Evolutionary conservation across 1,140 invertebrate species (phyloP).

Genomic region (Tetramorium simillimum): DNA sequence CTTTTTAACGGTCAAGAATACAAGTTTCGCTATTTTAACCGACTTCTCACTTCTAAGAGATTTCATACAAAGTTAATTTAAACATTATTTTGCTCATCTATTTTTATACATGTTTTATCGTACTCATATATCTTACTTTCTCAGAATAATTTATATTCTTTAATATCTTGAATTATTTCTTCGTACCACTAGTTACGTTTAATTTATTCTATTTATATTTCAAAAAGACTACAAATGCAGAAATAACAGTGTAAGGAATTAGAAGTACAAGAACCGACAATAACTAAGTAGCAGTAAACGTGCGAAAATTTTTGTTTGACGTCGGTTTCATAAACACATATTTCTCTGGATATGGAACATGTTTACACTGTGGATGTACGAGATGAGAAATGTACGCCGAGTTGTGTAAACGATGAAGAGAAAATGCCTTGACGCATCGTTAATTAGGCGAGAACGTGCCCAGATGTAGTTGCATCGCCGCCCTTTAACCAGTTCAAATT

Average conservation of each 20-base stretch:
- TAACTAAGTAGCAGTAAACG: background rate
- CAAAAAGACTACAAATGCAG: background rate
- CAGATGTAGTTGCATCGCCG: background rate
- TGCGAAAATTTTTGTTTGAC: background rate
- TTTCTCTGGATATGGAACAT: background rate
- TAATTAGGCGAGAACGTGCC: slow-evolving; percentile 31
- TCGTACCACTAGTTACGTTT: background rate
- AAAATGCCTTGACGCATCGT: slow-evolving; percentile 28
- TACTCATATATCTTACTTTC: background rate
- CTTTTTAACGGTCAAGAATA: background rate
- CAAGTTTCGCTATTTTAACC: background rate
- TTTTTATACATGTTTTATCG: background rate
- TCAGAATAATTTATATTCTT: background rate
- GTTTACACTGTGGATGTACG: background rate
- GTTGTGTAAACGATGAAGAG: background rate
- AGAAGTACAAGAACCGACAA: background rate
- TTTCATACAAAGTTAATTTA: background rate
- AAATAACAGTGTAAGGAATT: background rate
- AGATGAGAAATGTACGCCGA: background rate
- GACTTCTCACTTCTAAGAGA: background rate
- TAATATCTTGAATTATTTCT: background rate
- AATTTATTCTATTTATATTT: background rate
- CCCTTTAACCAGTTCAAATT: slow-evolving; percentile 21
- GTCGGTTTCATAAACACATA: background rate
- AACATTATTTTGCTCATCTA: background rate